These are phyloP conservation scores for Sebastes melanostomus DNA, from an alignment of 2,797 vertebrate genomes.

Conservation along the genomic window DNA sequence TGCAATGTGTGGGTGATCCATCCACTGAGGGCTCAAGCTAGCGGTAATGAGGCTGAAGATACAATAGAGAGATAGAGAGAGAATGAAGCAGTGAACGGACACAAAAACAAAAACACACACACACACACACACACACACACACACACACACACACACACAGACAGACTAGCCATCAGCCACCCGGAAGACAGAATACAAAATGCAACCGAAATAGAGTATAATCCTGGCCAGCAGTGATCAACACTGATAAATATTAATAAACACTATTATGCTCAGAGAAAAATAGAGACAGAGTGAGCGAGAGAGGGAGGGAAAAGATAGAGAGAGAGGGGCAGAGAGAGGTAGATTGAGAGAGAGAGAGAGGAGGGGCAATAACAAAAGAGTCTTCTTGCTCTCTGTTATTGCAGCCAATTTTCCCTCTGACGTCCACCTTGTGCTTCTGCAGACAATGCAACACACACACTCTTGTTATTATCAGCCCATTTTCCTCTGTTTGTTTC, in stretches of 20 bases:
- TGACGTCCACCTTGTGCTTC: slow-evolving; percentile 47
- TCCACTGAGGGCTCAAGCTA: slow-evolving; percentile 41
- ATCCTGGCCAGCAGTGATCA: slow-evolving; percentile 69
- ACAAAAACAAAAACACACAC: slow-evolving; percentile 1
- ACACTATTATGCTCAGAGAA: slow-evolving; percentile 60
- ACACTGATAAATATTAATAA: slow-evolving; percentile 76
- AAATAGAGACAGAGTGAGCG: slow-evolving; percentile 25
- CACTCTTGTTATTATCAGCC: slow-evolving; percentile 43
- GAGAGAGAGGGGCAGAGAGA: background rate
- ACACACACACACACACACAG: slow-evolving; percentile 6
- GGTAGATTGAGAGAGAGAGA: background rate
- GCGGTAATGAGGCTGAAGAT: slow-evolving; percentile 59
- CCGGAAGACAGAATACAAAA: slow-evolving; percentile 56
- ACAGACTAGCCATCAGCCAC: slow-evolving; percentile 24
- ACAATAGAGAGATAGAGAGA: slow-evolving; percentile 38
- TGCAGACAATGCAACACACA: slow-evolving; percentile 28
- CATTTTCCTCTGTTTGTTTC: slow-evolving; percentile 54
- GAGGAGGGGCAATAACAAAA: slow-evolving; percentile 23
- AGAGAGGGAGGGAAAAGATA: background rate
- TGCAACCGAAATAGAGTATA: slow-evolving; percentile 44
- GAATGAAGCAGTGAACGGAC: slow-evolving; percentile 26
- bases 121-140: slow-evolving; percentile 5
- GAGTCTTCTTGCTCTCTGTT: slow-evolving; percentile 45
- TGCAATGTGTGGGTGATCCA: slow-evolving; percentile 48
- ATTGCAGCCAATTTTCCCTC: slow-evolving; percentile 54